phyloP scores from a whole-genome alignment of 2,113 vertebrate genomes.

The Microcebus jonahi region DNA sequence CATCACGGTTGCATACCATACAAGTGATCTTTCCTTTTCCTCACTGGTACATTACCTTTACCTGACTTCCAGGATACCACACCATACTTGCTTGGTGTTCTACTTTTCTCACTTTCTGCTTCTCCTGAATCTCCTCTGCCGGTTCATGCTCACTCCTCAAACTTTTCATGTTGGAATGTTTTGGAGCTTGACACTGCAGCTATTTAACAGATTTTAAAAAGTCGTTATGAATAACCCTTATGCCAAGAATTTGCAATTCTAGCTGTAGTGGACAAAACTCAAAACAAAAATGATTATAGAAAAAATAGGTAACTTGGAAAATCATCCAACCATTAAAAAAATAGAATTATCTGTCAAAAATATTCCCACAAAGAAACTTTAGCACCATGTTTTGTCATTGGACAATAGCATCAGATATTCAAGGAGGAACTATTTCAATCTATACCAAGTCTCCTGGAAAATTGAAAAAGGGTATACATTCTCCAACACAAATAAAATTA shows the following conservation, averaged over 20 bases:
- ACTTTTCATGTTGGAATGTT: background rate
- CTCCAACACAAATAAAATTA: background rate
- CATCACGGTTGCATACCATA: rapidly evolving
- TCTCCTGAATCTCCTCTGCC: background rate
- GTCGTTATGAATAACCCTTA: background rate
- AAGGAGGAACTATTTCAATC: background rate
- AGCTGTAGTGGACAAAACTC: background rate
- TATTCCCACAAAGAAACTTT: background rate
- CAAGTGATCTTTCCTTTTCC: background rate
- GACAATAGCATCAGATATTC: background rate
- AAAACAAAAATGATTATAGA: background rate
- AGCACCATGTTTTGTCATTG: background rate
- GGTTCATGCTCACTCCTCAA: background rate
- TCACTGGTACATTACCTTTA: background rate
- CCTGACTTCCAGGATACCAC: background rate
- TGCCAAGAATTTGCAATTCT: background rate
- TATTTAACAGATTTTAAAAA: no score
- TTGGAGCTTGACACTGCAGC: no score
- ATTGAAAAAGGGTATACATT: background rate
- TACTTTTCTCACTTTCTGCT: background rate
- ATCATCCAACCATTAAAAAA: background rate
- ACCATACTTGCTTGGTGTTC: background rate
- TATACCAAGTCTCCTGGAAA: background rate
- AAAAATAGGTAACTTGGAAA: background rate
- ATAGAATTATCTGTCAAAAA: background rate